A percentile compares a stretch with the other conserved stretches of the same genome.
Evolutionary conservation across 2,797 vertebrate species (phyloP).

Genomic region (Sebastes jordani): DNA sequence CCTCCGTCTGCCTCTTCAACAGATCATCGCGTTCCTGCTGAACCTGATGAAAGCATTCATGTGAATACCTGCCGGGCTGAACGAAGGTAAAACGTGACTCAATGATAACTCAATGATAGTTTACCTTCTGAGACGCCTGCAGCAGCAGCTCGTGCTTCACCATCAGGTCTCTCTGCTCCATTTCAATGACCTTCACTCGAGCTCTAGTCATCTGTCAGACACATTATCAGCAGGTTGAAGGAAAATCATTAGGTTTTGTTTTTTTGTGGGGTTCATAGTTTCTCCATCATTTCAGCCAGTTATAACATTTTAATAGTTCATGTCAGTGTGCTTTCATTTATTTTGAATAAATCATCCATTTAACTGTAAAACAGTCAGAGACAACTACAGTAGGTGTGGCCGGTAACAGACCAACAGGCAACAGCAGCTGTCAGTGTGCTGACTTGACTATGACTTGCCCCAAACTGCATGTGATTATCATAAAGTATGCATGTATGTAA

Average conservation of each 20-base stretch:
- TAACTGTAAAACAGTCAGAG: neutral
- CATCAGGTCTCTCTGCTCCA: slow-evolving; percentile 36
- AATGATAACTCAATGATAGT: neutral
- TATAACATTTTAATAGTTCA: neutral
- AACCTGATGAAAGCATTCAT: slow-evolving; percentile 11
- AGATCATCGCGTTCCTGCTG: slow-evolving; percentile 63
- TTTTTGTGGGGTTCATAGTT: too few relatives aligned
- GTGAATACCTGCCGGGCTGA: fast-evolving
- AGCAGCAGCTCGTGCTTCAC: slow-evolving; percentile 56
- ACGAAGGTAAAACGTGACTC: neutral
- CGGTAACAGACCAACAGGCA: neutral
- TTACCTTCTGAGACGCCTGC: slow-evolving; percentile 56
- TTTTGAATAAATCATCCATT: neutral
- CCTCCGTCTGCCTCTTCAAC: slow-evolving; percentile 44
- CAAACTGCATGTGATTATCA: too few relatives aligned
- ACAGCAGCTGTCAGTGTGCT: too few relatives aligned
- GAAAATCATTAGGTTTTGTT: too few relatives aligned
- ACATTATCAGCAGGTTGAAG: neutral
- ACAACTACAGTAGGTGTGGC: neutral
- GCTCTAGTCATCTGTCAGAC: slow-evolving; percentile 25
- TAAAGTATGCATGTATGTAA: too few relatives aligned
- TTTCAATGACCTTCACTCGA: slow-evolving; percentile 13
- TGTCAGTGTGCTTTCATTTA: neutral
- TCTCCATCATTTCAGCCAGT: neutral
- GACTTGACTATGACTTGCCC: too few relatives aligned